These are phyloP conservation scores for Aphodius sticticus DNA, from an alignment of 2,888 invertebrate genomes.

Conservation along the genomic window DNA sequence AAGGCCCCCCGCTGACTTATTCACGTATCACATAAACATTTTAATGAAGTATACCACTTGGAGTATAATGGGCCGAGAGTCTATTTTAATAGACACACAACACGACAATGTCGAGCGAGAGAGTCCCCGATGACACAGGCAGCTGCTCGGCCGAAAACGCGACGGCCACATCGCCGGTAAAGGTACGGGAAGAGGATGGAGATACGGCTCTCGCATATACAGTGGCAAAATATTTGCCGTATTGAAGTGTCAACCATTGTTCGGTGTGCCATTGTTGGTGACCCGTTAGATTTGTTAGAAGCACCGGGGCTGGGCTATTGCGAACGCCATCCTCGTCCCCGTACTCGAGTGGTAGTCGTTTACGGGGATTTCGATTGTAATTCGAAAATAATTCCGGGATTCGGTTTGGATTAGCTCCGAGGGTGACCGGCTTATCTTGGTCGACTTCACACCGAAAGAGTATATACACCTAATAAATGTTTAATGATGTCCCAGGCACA, in stretches of 20 bases:
- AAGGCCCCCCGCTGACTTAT: slow-evolving; percentile 53
- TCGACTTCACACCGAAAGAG: slow-evolving; percentile 10
- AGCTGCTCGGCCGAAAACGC: slow-evolving; percentile 51
- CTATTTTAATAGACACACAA: slow-evolving; percentile 60
- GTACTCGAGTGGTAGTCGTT: slow-evolving; percentile 18
- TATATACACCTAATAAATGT: neutral
- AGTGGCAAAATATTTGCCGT: slow-evolving; percentile 60
- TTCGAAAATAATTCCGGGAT: slow-evolving; percentile 49
- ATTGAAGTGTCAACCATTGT: slow-evolving; percentile 62
- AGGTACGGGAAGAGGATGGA: slow-evolving; percentile 50
- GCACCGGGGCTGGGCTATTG: slow-evolving; percentile 36
- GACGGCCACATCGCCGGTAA: slow-evolving; percentile 31
- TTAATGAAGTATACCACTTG: slow-evolving; percentile 60
- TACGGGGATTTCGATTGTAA: slow-evolving; percentile 47
- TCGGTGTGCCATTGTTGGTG: slow-evolving; percentile 53
- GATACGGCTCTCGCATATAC: slow-evolving; percentile 43
- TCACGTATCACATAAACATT: slow-evolving; percentile 58
- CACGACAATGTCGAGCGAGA: slow-evolving; percentile 54
- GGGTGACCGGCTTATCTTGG: slow-evolving; percentile 17
- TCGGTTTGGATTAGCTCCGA: slow-evolving; percentile 16
- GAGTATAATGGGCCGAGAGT: slow-evolving; percentile 54
- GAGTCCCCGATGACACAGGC: slow-evolving; percentile 53
- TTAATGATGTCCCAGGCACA: neutral
- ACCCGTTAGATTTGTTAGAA: slow-evolving; percentile 58
- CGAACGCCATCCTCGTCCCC: slow-evolving; percentile 26